These are phyloP conservation scores for Epicampocera succincta DNA, from an alignment of 2,888 invertebrate species.

Conservation along the genomic window DNA sequence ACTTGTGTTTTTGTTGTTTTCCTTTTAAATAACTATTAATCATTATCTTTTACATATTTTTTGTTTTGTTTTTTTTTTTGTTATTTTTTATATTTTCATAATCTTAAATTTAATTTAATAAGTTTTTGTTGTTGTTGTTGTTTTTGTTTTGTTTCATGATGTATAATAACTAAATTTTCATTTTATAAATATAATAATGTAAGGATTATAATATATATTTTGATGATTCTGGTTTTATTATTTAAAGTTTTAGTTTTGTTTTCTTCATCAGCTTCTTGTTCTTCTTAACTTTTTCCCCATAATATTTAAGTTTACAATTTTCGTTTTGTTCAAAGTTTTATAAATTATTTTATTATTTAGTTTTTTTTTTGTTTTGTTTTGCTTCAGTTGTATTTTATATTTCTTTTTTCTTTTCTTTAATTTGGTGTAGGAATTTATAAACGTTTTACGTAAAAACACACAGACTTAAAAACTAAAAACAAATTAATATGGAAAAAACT, in stretches of 20 bases:
- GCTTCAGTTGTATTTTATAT: slow-evolving; percentile 59
- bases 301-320: slow-evolving; percentile 61
- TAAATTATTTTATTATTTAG: slow-evolving; percentile 2
- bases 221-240: slow-evolving; percentile 59
- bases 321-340: slow-evolving; percentile 45
- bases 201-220: slow-evolving; percentile 65
- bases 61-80: slow-evolving; percentile 35
- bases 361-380: slow-evolving; percentile 22
- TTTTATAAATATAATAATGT: slow-evolving; percentile 70
- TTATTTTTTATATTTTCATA: slow-evolving; percentile 51
- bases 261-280: slow-evolving; percentile 40
- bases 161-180: slow-evolving; percentile 69
- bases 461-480: slow-evolving; percentile 47
- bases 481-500: slow-evolving; percentile 25
- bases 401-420: slow-evolving; percentile 27
- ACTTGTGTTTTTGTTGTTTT: slow-evolving; percentile 63
- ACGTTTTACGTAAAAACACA: slow-evolving; percentile 69
- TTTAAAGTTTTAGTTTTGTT: slow-evolving; percentile 11
- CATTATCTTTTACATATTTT: slow-evolving; percentile 68
- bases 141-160: slow-evolving; percentile 59
- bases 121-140: slow-evolving; percentile 52
- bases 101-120: slow-evolving; percentile 67
- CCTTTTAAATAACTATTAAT: slow-evolving; percentile 69
- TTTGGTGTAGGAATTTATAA: slow-evolving; percentile 69
- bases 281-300: slow-evolving; percentile 52